A percentile compares a stretch with the other conserved stretches of the same genome.
Evolutionary conservation across 2,113 vertebrate species (phyloP).

Genomic region (Caretta caretta): DNA sequence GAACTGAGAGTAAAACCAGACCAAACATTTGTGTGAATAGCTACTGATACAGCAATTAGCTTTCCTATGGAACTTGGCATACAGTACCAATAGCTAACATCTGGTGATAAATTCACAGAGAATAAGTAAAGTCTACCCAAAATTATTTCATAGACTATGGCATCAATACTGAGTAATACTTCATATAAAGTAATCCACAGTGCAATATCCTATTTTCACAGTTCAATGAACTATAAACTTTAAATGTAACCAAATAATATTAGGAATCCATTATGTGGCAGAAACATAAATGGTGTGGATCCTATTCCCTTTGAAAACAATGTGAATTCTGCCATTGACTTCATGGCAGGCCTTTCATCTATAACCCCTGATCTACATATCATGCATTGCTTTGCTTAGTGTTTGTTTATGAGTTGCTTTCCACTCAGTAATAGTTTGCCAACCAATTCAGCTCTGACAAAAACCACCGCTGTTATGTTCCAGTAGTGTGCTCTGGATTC

Average conservation of each 20-base stretch:
- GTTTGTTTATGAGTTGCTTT: background rate
- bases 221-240: background rate
- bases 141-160: background rate
- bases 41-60: background rate
- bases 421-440: background rate
- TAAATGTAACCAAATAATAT: background rate
- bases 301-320: background rate
- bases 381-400: background rate
- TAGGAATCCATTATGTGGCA: background rate
- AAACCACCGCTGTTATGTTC: background rate
- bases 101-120: background rate
- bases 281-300: fast-evolving
- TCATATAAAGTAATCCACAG: background rate
- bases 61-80: background rate
- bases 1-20: background rate
- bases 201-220: background rate
- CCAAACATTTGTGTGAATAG: background rate
- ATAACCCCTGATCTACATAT: background rate
- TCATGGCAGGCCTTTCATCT: background rate
- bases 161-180: background rate
- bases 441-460: background rate
- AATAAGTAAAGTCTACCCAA: background rate
- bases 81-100: fast-evolving
- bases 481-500: background rate
- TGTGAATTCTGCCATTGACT: background rate